Evolutionary conservation across 2,113 vertebrate genomes (phyloP).

Genomic region (Pseudonaja textilis): DNA sequence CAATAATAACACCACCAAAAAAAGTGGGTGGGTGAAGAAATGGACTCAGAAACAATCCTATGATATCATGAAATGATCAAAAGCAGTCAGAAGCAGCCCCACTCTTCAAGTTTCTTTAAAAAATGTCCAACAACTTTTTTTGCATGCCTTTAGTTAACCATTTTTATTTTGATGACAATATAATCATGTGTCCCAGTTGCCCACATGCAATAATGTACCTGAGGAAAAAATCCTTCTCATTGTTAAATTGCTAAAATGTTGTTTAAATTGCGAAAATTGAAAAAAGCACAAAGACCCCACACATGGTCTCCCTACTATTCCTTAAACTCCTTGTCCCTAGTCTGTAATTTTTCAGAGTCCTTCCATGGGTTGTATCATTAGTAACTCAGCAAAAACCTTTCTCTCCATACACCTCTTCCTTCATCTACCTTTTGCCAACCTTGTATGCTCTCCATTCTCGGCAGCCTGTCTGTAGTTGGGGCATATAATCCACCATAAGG

Average conservation of each 20-base stretch:
- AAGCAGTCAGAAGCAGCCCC: neutral
- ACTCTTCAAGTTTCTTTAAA: neutral
- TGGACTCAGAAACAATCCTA: neutral
- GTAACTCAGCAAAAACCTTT: neutral
- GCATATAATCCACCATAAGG: neutral
- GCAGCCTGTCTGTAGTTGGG: neutral
- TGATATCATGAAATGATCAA: neutral
- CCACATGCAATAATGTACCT: neutral
- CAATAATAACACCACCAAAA: neutral
- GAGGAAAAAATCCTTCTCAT: neutral
- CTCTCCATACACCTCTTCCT: neutral
- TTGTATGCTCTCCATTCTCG: neutral
- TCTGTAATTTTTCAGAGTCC: neutral
- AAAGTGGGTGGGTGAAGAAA: neutral
- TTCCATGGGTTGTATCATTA: neutral
- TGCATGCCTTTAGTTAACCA: neutral
- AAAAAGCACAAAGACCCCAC: neutral
- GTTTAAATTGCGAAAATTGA: neutral
- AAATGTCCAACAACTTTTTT: neutral
- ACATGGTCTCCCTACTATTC: neutral
- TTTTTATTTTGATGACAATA: neutral
- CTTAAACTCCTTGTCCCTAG: neutral
- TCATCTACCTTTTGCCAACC: neutral
- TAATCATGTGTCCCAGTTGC: neutral
- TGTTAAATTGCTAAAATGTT: neutral